These are phyloP conservation scores for Phenganax stokvisi DNA, from an alignment of 92 coral and sea anemone species.

Conservation along the genomic window DNA sequence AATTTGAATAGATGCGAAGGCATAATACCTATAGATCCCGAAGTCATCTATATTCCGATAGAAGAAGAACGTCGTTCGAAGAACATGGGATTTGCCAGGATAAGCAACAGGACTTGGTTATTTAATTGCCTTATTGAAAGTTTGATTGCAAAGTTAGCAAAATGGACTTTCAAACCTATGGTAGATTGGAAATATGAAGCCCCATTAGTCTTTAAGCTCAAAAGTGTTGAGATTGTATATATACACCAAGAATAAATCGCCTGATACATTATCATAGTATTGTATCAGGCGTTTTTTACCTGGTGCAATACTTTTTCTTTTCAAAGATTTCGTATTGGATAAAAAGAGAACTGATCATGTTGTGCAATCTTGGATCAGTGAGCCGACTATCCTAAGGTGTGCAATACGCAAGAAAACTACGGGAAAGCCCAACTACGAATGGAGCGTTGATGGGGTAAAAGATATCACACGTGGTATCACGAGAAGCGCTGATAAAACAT, in stretches of 20 bases:
- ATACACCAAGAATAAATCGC: neutral
- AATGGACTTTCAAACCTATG: no score
- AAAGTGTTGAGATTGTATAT: no score
- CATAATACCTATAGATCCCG: no score
- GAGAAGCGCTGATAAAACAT: constrained; percentile 13
- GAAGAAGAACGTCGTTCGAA: no score
- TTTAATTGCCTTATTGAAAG: no score
- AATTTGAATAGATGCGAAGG: no score
- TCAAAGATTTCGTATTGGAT: constrained; percentile 22
- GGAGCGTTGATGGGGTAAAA: constrained; percentile 27
- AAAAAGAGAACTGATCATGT: constrained; percentile 1
- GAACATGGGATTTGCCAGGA: no score
- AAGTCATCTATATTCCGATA: no score
- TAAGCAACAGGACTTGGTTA: no score
- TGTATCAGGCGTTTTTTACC: neutral
- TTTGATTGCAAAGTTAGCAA: no score
- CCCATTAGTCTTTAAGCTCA: no score
- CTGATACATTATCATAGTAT: neutral
- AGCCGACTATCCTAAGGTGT: constrained; percentile 14
- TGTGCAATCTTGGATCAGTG: constrained; percentile 31
- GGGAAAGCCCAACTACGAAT: constrained; percentile 5
- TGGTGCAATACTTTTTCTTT: neutral
- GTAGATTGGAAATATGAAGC: no score
- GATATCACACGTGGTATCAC: constrained; percentile 38
- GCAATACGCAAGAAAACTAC: constrained; percentile 11